Evolutionary conservation across 2,113 vertebrate species (phyloP).

Genomic region (Megaceryle maxima): DNA sequence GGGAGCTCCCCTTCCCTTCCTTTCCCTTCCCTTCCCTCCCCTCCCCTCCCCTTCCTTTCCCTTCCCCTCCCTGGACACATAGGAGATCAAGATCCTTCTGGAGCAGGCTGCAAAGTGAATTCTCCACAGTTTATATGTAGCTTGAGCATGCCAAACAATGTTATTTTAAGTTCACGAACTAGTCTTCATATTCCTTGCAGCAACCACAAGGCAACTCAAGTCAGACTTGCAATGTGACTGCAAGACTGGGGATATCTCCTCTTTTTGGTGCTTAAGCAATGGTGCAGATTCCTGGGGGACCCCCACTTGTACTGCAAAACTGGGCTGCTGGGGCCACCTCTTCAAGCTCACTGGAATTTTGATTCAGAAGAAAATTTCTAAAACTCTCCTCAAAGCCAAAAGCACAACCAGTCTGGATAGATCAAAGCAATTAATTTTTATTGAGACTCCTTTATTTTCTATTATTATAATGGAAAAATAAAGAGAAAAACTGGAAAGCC

Average conservation of each 20-base stretch:
- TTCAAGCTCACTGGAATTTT: neutral
- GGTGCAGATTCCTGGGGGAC: neutral
- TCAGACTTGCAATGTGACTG: neutral
- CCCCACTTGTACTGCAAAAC: neutral
- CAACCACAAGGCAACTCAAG: neutral
- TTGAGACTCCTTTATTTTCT: neutral
- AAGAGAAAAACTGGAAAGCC: neutral
- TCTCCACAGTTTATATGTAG: conserved; percentile 8
- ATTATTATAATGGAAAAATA: neutral
- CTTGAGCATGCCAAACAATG: neutral
- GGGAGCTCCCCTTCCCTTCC: neutral
- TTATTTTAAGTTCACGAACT: conserved; percentile 15
- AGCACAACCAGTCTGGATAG: neutral
- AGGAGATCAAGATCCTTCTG: neutral
- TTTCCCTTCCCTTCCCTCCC: neutral
- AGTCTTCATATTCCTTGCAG: neutral
- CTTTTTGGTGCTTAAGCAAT: neutral
- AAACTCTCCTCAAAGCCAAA: neutral
- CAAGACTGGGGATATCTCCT: neutral
- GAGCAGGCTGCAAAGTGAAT: neutral
- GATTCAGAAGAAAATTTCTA: neutral
- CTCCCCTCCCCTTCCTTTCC: too few relatives aligned
- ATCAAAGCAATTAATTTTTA: neutral
- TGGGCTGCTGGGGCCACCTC: neutral
- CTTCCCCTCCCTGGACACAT: neutral